These are phyloP conservation scores for Sceliomorpha sp. DNA, from an alignment of 2,888 invertebrate species.

Conservation along the genomic window DNA sequence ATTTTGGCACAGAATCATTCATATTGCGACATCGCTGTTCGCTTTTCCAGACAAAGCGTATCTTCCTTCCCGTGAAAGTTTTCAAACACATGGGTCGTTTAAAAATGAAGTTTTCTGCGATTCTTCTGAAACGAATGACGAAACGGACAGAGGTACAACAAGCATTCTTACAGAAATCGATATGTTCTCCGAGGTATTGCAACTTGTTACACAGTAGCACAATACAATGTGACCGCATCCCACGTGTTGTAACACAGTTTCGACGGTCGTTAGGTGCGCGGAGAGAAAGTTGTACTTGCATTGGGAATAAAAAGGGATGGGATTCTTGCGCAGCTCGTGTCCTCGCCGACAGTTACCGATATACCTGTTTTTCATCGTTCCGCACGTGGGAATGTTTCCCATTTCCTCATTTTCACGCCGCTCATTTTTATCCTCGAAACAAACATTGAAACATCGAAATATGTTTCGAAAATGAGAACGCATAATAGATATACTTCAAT, in stretches of 20 bases:
- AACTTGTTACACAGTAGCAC: conserved; percentile 31
- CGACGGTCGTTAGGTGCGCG: conserved; percentile 45
- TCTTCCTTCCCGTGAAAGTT: no score
- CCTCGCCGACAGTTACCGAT: conserved; percentile 34
- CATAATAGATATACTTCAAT: no score
- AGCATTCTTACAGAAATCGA: conserved; percentile 34
- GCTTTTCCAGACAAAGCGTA: no score
- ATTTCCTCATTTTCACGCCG: no score
- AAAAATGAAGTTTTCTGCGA: background rate
- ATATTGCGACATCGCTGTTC: no score
- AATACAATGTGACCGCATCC: conserved; percentile 37
- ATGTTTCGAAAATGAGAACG: no score
- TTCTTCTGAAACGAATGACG: conserved; percentile 36
- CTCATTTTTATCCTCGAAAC: no score
- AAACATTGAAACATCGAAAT: no score
- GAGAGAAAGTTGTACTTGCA: conserved; percentile 49
- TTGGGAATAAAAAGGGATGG: conserved; percentile 38
- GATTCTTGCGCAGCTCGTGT: conserved; percentile 29
- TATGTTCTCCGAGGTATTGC: conserved; percentile 36
- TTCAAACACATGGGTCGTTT: no score
- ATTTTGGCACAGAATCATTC: no score
- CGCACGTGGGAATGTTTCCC: conserved; percentile 23
- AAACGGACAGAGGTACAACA: conserved; percentile 19
- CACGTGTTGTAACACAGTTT: conserved; percentile 41
- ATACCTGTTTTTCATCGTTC: conserved; percentile 31